These are phyloP conservation scores for Autographa gamma DNA, from an alignment of 2,888 invertebrate genomes.

Conservation along the genomic window DNA sequence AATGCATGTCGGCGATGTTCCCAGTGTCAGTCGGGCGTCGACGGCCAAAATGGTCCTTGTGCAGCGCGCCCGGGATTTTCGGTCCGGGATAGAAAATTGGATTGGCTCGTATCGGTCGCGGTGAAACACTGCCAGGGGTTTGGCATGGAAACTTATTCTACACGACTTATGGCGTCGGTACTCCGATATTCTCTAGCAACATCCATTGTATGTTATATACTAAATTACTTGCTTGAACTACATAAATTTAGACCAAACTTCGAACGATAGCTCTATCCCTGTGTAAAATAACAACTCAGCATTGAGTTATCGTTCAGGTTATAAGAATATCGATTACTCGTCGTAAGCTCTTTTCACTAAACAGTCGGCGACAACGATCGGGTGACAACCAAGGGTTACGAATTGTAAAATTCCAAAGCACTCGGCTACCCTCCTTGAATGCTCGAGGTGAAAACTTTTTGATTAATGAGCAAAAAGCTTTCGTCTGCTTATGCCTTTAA, in stretches of 20 bases:
- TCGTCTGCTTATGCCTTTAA: constrained; percentile 64
- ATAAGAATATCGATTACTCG: constrained; percentile 25
- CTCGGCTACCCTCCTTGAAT: constrained; percentile 55
- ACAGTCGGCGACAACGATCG: constrained; percentile 30
- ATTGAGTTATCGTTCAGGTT: constrained; percentile 15
- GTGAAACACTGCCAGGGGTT: constrained; percentile 69
- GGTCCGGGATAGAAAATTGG: constrained; percentile 77
- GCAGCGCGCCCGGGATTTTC: constrained; percentile 70
- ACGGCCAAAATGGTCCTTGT: constrained; percentile 71
- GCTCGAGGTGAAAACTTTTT: constrained; percentile 60
- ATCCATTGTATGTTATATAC: constrained; percentile 32
- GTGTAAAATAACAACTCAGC: constrained; percentile 7
- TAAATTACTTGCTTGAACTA: constrained; percentile 28
- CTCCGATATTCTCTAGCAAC: constrained; percentile 30
- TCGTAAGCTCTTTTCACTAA: constrained; percentile 29
- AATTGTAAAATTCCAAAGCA: constrained; percentile 59
- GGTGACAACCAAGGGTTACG: constrained; percentile 53
- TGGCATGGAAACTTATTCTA: constrained; percentile 72
- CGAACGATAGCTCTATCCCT: background rate
- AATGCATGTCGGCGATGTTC: constrained; percentile 71
- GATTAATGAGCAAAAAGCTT: constrained; percentile 64
- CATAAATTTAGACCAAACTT: constrained; percentile 18
- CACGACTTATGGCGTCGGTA: constrained; percentile 55
- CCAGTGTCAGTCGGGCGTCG: constrained; percentile 65
- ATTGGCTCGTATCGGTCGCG: constrained; percentile 74